phyloP scores from a whole-genome alignment of 2,113 vertebrate species.

The Chauna torquata region DNA sequence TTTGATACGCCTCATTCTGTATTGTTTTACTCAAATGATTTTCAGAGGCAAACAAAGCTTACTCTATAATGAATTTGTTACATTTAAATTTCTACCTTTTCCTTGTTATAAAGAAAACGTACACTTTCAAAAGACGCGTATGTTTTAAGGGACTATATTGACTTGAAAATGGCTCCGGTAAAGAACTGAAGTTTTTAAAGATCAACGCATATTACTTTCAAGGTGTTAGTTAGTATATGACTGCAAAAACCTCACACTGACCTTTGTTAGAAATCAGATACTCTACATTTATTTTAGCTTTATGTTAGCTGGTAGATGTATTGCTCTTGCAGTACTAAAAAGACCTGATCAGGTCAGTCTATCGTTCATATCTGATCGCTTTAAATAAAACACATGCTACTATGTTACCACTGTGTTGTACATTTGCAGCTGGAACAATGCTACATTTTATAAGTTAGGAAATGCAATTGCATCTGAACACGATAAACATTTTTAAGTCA shows the following conservation, averaged over 20 bases:
- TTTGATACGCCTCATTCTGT: background rate
- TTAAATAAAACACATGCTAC: background rate
- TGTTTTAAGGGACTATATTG: slow-evolving; percentile 47
- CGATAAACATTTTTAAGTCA: slow-evolving; percentile 22
- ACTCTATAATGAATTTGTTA: background rate
- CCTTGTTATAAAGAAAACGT: background rate
- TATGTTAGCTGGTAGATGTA: background rate
- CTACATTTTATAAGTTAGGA: background rate
- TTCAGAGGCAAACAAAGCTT: background rate
- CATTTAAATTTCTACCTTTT: background rate
- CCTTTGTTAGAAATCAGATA: slow-evolving; percentile 49
- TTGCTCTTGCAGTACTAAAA: slow-evolving; percentile 21
- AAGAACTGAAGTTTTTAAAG: background rate
- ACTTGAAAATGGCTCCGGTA: slow-evolving; percentile 41
- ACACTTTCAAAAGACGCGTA: background rate
- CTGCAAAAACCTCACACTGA: slow-evolving; percentile 65
- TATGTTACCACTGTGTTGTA: background rate
- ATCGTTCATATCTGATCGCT: background rate
- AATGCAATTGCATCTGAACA: slow-evolving; percentile 34
- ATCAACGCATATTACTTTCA: background rate
- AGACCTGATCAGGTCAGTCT: slow-evolving; percentile 20
- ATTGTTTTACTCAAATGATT: background rate
- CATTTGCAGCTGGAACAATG: slow-evolving; percentile 21
- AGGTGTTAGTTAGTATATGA: no score
- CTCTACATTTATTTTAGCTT: background rate